phyloP scores from a whole-genome alignment of 2,888 invertebrate species.

The Acronicta aceris region DNA sequence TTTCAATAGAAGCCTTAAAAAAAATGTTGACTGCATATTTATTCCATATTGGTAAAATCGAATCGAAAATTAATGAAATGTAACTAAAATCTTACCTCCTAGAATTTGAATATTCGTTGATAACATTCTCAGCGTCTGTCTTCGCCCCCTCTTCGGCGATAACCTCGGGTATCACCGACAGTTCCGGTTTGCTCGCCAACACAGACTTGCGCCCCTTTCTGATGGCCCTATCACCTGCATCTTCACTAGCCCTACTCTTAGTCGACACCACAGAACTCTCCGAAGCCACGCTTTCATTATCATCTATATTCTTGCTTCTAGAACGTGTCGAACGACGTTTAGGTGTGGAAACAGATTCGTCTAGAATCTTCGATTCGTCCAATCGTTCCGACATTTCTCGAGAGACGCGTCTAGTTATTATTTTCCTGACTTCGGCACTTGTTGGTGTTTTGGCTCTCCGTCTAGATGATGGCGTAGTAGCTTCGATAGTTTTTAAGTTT shows the following conservation, averaged over 20 bases:
- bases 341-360: constrained; percentile 72
- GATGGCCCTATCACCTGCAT: constrained; percentile 60
- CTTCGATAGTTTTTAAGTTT: constrained; percentile 37
- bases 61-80: background rate
- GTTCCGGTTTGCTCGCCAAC: constrained; percentile 74
- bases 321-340: constrained; percentile 67
- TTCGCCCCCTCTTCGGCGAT: constrained; percentile 68
- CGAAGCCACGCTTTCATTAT: constrained; percentile 76
- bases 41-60: too few relatives aligned
- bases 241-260: constrained; percentile 68
- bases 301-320: constrained; percentile 72
- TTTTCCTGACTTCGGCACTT: constrained; percentile 74
- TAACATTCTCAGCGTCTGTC: constrained; percentile 55
- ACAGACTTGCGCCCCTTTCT: constrained; percentile 76
- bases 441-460: constrained; percentile 73
- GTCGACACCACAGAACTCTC: constrained; percentile 72
- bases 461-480: constrained; percentile 60
- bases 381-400: constrained; percentile 73
- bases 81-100: constrained; percentile 71
- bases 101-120: constrained; percentile 71
- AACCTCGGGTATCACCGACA: constrained; percentile 85
- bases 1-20: too few relatives aligned
- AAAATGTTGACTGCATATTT: too few relatives aligned
- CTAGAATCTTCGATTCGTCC: constrained; percentile 68
- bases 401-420: constrained; percentile 80